phyloP scores from a whole-genome alignment of 2,113 vertebrate species.

The Herpailurus yagouaroundi region DNA sequence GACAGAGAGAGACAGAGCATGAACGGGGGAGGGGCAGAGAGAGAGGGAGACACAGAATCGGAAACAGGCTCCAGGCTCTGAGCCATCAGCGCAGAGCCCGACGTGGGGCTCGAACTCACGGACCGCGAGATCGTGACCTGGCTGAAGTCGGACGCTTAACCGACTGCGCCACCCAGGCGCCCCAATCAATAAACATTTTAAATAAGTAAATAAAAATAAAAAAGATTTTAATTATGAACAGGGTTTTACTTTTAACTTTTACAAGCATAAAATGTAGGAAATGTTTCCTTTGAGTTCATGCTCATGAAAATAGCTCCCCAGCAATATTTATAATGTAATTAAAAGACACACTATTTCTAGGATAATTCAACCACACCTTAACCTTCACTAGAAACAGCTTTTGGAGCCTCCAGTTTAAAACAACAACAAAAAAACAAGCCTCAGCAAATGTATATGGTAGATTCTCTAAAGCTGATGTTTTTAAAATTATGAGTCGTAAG shows the following conservation, averaged over 20 bases:
- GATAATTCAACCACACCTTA: constrained; percentile 29
- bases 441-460: neutral
- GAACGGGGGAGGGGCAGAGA: too few species aligned
- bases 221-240: constrained; percentile 56
- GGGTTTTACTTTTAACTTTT: constrained; percentile 14
- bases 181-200: too few species aligned
- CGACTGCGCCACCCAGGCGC: too few species aligned
- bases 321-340: constrained; percentile 6
- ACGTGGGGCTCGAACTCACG: too few species aligned
- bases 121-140: too few species aligned
- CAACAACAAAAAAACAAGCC: neutral
- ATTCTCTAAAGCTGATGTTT: constrained; percentile 18
- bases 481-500: constrained; percentile 42
- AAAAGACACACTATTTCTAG: constrained; percentile 20
- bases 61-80: too few species aligned
- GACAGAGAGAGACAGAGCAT: too few species aligned
- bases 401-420: neutral
- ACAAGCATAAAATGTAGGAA: neutral
- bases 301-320: neutral
- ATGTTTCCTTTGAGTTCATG: constrained; percentile 10
- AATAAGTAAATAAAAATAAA: neutral
- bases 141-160: too few species aligned
- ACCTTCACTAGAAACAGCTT: constrained; percentile 33
- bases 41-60: too few species aligned
- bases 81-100: too few species aligned